phyloP scores from a whole-genome alignment of 2,797 vertebrate species.

The Botia almorhae region DNA sequence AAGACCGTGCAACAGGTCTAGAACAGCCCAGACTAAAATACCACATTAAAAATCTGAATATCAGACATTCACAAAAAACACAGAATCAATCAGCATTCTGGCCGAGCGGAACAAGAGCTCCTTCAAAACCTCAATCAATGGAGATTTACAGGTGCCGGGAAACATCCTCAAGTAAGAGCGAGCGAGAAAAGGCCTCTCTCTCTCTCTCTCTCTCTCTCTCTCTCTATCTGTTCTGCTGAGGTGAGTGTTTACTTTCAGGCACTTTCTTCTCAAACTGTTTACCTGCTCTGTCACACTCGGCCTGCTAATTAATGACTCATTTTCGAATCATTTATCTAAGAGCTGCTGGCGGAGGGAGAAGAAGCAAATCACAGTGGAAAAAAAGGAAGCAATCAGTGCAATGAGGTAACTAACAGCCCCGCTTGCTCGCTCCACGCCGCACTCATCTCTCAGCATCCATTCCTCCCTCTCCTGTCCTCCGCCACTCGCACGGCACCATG shows the following conservation, averaged over 20 bases:
- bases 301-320: conserved; percentile 83
- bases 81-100: conserved; percentile 21
- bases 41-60: background rate
- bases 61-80: background rate
- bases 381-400: conserved; percentile 76
- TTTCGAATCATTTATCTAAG: conserved; percentile 78
- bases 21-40: background rate
- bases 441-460: conserved; percentile 47
- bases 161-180: conserved; percentile 4
- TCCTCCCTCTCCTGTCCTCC: conserved; percentile 48
- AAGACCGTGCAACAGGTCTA: background rate
- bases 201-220: conserved; percentile 33
- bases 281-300: conserved; percentile 79
- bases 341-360: conserved; percentile 66
- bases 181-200: conserved; percentile 54
- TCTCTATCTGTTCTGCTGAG: conserved; percentile 55
- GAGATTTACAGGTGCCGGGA: conserved; percentile 7
- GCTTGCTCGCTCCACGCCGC: conserved; percentile 36
- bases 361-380: conserved; percentile 63
- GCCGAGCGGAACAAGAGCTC: background rate
- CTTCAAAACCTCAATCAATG: conserved; percentile 16
- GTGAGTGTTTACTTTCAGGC: conserved; percentile 58
- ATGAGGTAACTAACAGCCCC: conserved; percentile 71
- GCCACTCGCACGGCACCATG: conserved; percentile 46
- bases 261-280: conserved; percentile 76